Evolutionary conservation across 2,797 vertebrate species (phyloP).

Genomic region (Somateria mollissima): DNA sequence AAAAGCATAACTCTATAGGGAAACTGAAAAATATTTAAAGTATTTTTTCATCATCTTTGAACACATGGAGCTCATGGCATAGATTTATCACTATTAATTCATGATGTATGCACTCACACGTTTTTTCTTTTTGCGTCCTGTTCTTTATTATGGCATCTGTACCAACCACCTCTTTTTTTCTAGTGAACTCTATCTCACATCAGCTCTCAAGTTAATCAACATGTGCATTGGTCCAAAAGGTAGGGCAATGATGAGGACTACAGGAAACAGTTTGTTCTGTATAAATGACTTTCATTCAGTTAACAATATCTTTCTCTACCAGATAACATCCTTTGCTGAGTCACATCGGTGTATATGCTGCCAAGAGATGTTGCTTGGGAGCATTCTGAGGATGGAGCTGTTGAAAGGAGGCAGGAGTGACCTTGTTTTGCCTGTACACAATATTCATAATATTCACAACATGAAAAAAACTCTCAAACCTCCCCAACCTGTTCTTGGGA

Average conservation of each 20-base stretch:
- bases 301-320: background rate
- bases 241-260: background rate
- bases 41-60: slow-evolving; percentile 62
- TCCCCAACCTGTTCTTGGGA: background rate
- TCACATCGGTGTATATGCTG: background rate
- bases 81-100: slow-evolving; percentile 21
- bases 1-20: slow-evolving; percentile 18
- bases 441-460: too few species aligned
- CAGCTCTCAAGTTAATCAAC: background rate
- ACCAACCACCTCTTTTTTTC: background rate
- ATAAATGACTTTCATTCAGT: background rate
- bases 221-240: background rate
- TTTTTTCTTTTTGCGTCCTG: background rate
- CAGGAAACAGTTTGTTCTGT: background rate
- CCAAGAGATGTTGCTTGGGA: background rate
- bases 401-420: background rate
- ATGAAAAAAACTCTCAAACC: background rate
- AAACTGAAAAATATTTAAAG: slow-evolving; percentile 43
- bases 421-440: background rate
- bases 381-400: background rate
- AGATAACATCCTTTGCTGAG: background rate
- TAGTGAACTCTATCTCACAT: background rate
- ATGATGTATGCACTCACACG: background rate
- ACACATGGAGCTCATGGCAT: slow-evolving; percentile 33
- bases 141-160: background rate